Evolutionary conservation across 2,113 vertebrate genomes (phyloP).

Genomic region (Mionectes macconnelli): DNA sequence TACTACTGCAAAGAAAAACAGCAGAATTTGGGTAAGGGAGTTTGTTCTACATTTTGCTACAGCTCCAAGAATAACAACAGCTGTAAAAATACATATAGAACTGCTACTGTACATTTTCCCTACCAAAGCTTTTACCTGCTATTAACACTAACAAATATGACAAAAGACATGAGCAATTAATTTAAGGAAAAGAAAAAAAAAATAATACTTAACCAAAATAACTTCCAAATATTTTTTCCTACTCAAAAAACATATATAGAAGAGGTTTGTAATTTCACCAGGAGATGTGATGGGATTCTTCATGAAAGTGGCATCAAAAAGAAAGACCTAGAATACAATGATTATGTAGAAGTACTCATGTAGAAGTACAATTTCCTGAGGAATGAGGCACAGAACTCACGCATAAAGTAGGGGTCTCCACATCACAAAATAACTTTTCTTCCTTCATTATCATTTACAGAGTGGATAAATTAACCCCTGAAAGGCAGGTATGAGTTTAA

Average conservation of each 20-base stretch:
- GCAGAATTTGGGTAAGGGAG: neutral
- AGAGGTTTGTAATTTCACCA: neutral
- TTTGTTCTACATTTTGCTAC: neutral
- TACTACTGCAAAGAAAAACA: neutral
- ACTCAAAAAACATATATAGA: neutral
- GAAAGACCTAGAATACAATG: neutral
- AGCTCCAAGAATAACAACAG: neutral
- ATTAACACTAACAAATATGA: neutral
- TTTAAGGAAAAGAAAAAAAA: neutral
- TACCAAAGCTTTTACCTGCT: neutral
- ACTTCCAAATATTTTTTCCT: neutral
- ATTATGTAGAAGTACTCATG: neutral
- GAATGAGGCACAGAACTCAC: neutral
- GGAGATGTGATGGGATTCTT: neutral
- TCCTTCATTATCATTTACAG: neutral
- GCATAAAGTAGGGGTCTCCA: neutral
- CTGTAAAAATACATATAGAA: neutral
- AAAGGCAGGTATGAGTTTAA: neutral
- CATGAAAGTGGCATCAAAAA: neutral
- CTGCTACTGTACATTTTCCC: neutral
- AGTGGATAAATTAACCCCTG: neutral
- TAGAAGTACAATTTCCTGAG: neutral
- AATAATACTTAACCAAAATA: neutral
- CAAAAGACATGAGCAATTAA: neutral
- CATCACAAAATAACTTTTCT: neutral